phyloP scores from a whole-genome alignment of 2,888 invertebrate genomes.

The Hirtodrosophila cameraria region DNA sequence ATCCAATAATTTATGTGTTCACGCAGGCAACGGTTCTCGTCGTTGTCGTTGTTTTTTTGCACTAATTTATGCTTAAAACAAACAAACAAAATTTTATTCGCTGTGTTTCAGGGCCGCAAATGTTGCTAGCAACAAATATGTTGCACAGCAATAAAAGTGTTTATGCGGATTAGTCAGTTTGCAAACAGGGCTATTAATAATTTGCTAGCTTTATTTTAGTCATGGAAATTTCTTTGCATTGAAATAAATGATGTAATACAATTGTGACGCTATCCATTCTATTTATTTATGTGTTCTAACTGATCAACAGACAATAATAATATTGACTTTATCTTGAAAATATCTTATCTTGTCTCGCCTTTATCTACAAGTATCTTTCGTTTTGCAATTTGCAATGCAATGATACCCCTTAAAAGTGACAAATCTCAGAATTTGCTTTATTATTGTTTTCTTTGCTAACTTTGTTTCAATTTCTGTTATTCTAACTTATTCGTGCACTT shows the following conservation, averaged over 20 bases:
- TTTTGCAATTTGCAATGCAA: neutral
- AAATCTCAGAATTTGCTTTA: neutral
- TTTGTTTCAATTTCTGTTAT: constrained; percentile 6
- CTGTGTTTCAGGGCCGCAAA: constrained; percentile 27
- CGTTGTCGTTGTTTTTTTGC: constrained; percentile 12
- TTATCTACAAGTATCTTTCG: constrained; percentile 2
- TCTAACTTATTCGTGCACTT: constrained; percentile 18
- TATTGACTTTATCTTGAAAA: neutral
- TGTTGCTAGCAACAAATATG: constrained; percentile 22
- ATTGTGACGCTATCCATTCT: constrained; percentile 12
- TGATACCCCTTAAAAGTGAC: neutral
- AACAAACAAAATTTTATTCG: constrained; percentile 28
- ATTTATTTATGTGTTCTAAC: no score
- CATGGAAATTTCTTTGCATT: constrained; percentile 13
- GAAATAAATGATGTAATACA: constrained; percentile 52
- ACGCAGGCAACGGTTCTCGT: constrained; percentile 29
- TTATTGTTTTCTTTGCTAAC: constrained; percentile 3
- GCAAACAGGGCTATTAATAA: constrained; percentile 12
- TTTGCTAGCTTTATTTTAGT: constrained; percentile 33
- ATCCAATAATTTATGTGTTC: constrained; percentile 60
- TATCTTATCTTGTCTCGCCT: neutral
- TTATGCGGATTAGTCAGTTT: constrained; percentile 40
- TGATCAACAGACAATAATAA: no score
- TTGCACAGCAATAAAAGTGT: constrained; percentile 16
- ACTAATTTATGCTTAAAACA: constrained; percentile 51